Base-by-base conservation (phyloP, 92 coral and sea anemone genomes). In the Porites lobata region DNA sequence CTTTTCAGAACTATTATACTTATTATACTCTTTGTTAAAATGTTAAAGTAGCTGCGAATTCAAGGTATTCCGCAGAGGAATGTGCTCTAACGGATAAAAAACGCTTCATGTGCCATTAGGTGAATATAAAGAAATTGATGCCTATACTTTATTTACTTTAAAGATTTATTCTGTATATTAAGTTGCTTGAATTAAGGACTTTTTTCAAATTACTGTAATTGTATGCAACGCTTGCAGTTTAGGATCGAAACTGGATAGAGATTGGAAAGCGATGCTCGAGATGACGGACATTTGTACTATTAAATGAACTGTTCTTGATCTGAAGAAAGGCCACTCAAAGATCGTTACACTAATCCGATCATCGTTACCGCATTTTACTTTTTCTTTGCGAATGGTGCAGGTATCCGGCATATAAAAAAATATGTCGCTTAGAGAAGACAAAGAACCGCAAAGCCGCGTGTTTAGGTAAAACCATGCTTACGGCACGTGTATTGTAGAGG, bases 391-490 rank as follows among this genome's bases (percentile, higher is more conserved):
- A 9, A 80, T 7, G 52, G 20, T 47, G 54, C 32, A 14, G 52
- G 74, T 65, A 65, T 62, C 61, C 17, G 73, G 9, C 21, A 12
- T n/a, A 66, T 79, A 17, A 20, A 66, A 21, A 65, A 8, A 51
- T n/a, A 24, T 79, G 65, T 79, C 83, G 65, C 47, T 79, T 65
- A 7, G 47, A 10, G 24, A 20, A 79, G 32, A 50, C 50, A 65
- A 52, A 78, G 43, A 15, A 58, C 20, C 18, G 20, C 73, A 80
- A 51, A 61, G 70, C 84, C 84, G 51, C 84, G 84, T 65, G 84
- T 56, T 67, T 50, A 50, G 24, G 52, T 50, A 66, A 8, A 32
- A 9, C 84, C 84, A 80, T 80, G 84, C 74, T 66, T 65, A n/a
- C 32, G 65, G 66, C 85, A 81, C 85, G 85, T 81, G 85, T 69